Evolutionary conservation across 2,888 invertebrate species (phyloP), one percentile per base, ranked within the genome.

Genomic region (Drosophila aldrichi): DNA sequence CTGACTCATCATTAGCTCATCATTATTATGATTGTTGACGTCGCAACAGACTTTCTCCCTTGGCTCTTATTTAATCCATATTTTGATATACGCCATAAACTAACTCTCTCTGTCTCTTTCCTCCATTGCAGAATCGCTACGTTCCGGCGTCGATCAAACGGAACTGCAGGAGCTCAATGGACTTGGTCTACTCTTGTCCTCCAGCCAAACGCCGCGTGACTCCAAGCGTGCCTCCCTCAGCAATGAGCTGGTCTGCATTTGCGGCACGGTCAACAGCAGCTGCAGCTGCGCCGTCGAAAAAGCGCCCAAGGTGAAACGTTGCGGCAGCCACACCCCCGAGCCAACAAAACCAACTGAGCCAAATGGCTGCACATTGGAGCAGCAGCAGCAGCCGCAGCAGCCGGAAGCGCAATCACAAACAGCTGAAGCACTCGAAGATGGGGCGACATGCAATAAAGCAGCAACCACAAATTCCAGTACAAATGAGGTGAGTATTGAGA

Each of bases 71-170:
- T 59, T 71, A 57, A 78, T 64, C 34, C 38, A 46, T 16, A 4
- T 51, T n/a, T 34, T n/a, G 32, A 10, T 29, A 16, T 10, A 25
- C 18, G 0, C 14, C 18, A 62, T 16, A 20, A 48, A 20, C 5
- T 43, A n/a, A 65, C 18, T 36, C 34, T n/a, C n/a, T 36, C 32
- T 29, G 8, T 29, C 29, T 41, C 4, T 41, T 49, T 32, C 16
- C 32, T 18, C 0, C 22, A 36, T 29, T 76, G 29, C 77, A 84
- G 84, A 84, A 70, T 84, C 84, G 16, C 54, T 84, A 20, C 84
- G 84, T n/a, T 88, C 84, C 36, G 86, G 70, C 29, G 87, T 86
- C 40, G 84, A 84, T 57, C 84, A 81, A 57, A 71, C 84, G 7
- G 83, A 84, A 18, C 46, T 88, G 40, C 83, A 81, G 48, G 83